These are phyloP conservation scores for Malurus elegans DNA, from an alignment of 2,113 vertebrate species.

Conservation along the genomic window DNA sequence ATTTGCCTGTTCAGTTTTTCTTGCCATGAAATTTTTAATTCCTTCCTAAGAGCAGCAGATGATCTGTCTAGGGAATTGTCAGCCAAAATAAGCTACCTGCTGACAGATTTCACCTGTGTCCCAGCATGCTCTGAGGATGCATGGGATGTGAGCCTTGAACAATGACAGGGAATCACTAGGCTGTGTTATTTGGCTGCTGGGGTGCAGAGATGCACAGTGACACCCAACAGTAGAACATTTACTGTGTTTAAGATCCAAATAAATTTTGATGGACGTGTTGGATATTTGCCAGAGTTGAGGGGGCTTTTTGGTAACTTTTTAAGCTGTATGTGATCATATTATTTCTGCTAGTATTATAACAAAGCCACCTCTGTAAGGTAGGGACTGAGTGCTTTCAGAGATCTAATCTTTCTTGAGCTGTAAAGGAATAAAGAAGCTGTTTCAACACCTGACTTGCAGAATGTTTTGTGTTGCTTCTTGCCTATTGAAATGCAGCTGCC, in stretches of 20 bases:
- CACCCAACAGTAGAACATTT: not conserved
- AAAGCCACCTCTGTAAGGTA: not conserved
- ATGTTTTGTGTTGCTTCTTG: conserved; percentile 28
- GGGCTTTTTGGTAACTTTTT: not conserved
- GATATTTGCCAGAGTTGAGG: not conserved
- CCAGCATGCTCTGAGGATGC: not conserved
- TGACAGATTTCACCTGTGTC: conserved; percentile 6
- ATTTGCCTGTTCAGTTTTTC: not conserved
- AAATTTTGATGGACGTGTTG: not conserved
- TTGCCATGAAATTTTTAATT: not conserved
- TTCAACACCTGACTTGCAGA: conserved; percentile 31
- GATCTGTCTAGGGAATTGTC: conserved; percentile 13
- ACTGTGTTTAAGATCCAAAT: not conserved
- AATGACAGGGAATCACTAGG: not conserved
- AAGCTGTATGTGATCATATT: not conserved
- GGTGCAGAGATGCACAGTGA: not conserved
- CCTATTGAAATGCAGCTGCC: conserved; percentile 32
- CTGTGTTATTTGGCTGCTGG: not conserved
- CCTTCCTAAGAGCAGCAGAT: not conserved
- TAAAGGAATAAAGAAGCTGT: conserved; percentile 43
- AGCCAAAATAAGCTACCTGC: not conserved
- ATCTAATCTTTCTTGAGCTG: not conserved
- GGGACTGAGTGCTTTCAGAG: conserved; percentile 6
- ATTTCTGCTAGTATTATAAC: not conserved
- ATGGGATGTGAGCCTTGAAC: not conserved